Base-by-base conservation (phyloP, 2,888 invertebrate species). In the Muscina levida region DNA sequence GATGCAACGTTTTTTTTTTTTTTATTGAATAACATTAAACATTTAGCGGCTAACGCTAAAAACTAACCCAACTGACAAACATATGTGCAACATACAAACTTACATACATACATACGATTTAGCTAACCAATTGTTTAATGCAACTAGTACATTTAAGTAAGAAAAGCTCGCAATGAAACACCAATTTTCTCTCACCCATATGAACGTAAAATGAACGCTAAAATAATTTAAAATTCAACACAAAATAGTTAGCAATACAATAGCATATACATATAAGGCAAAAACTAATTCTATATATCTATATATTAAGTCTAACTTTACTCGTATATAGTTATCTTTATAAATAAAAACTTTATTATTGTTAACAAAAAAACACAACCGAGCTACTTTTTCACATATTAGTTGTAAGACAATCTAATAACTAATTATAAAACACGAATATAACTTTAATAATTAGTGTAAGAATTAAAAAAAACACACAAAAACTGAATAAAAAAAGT, bases 341-440 rank as follows among this genome's bases (percentile, higher is more conserved):
- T n/a, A n/a, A n/a, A n/a, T n/a, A n/a, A n/a, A n/a, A n/a, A n/a
- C n/a, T n/a, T n/a, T n/a, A 22, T 31, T 8, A 31, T 31, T 5
- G 31, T 31, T 31, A 48, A 46, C 31, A 46, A 31, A 37, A 37
- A 53, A 26, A 22, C 31, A 51, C 19, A 53, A 2, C 5, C 48
- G 68, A 44, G n/a, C 48, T 39, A 72, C 37, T n/a, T 42, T 26
- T 44, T 59, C 22, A 51, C 65, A 53, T 59, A 66, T 66, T 72
- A 51, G 39, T 26, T 57, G 22, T 48, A 68, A 68, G 39, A 31
- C 15, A 68, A 39, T 39, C 67, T 46, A 56, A 56, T n/a, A 72
- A 39, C 39, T 72, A 77, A 73, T 62, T 51, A 78, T 65, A 66
- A 70, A 59, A 73, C 3, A 53, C 57, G 19, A 17, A 46, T 31